Base-by-base conservation (phyloP, 1,140 invertebrate genomes). In the Pseudomyrmex cubaensis region DNA sequence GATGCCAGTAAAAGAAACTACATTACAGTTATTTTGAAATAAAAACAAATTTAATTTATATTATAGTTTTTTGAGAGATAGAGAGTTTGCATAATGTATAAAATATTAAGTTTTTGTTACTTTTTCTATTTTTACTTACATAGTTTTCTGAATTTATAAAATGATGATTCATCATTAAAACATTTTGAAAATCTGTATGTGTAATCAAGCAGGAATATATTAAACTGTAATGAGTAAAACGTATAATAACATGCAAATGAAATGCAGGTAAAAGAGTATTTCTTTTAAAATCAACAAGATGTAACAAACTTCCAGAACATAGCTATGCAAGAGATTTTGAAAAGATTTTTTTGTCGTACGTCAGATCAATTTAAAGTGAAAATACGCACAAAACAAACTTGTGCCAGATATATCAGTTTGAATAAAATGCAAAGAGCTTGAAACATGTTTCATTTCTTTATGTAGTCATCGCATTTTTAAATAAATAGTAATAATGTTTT, bases 241-340 rank as follows among this genome's bases (percentile, higher is more conserved):
- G 56, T 10, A 17, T 57, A 57, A 35, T 57, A 72, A 52, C 50
- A 52, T 52, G 50, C 10, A 56, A 25, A 9, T 57, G 4, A 72
- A 72, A 44, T 72, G 25, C 8, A 5, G 15, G 7, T 8, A 56
- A n/a, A 46, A 57, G 12, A 17, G 4, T 8, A 57, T 72, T 35
- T 9, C n/a, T 50, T 66, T 13, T 69, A 17, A 35, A 20, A 13
- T 72, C 12, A 13, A 73, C 52, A 72, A 57, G 10, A 52, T 67
- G 50, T 7, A 50, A 15, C 22, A 12, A 52, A 66, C 17, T 48
- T 2, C 12, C 20, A 20, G 12, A 9, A 22, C 17, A 12, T 13
- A 20, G 12, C 2, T 67, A 15, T 25, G 15, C 20, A 22, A 52
- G 48, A 52, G 66, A 52, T 67, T 67, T 67, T 20, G 9, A 67